Percentiles rank a stretch among this genome's conserved stretches.
These are phyloP conservation scores for Xenopus borealis DNA, from an alignment of 2,113 vertebrate species.

Conservation along the genomic window DNA sequence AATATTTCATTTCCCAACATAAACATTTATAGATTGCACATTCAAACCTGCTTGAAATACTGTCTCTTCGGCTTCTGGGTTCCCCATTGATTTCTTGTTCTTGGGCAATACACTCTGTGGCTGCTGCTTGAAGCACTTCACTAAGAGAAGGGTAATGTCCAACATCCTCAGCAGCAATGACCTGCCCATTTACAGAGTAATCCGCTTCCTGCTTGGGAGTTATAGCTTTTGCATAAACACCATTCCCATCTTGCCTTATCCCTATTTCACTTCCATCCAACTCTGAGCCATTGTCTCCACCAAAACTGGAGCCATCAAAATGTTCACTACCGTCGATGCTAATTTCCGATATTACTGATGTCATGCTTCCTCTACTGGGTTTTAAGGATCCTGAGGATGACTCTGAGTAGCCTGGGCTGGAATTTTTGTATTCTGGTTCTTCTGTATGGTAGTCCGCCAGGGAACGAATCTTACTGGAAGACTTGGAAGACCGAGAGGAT, in stretches of 20 bases:
- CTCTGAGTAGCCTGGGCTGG: conserved; percentile 50
- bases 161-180: conserved; percentile 74
- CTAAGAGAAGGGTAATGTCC: conserved; percentile 87
- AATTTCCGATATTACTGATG: conserved; percentile 83
- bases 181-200: conserved; percentile 76
- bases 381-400: conserved; percentile 64
- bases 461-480: conserved; percentile 82
- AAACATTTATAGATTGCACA: not conserved
- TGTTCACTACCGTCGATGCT: conserved; percentile 64
- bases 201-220: conserved; percentile 53
- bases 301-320: conserved; percentile 55
- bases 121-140: conserved; percentile 87
- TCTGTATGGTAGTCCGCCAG: conserved; percentile 88
- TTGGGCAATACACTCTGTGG: conserved; percentile 72
- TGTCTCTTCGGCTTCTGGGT: conserved; percentile 83
- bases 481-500: conserved; percentile 66
- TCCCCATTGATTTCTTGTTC: conserved; percentile 72
- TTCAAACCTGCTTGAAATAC: conserved; percentile 88
- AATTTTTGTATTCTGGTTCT: conserved; percentile 52
- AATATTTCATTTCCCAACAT: not conserved
- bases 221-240: conserved; percentile 50
- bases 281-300: conserved; percentile 70
- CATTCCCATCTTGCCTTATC: conserved; percentile 76
- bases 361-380: conserved; percentile 60
- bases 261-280: conserved; percentile 76